These are phyloP conservation scores for Tinea semifulvella DNA, from an alignment of 2,888 invertebrate species.

Conservation along the genomic window DNA sequence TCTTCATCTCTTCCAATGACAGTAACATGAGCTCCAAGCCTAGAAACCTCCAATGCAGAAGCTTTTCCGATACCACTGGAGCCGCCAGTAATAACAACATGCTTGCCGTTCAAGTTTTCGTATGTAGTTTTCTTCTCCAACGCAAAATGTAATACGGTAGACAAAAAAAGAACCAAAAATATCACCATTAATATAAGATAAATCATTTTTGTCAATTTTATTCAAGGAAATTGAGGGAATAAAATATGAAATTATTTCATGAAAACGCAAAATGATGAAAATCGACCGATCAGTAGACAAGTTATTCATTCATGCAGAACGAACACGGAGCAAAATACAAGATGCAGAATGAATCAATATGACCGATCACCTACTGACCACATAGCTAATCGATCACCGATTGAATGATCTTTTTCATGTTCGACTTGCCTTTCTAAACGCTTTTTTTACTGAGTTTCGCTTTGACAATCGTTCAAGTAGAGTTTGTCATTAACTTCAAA, in stretches of 20 bases:
- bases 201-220: constrained; percentile 4
- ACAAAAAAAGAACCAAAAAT: neutral
- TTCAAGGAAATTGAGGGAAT: neutral
- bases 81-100: constrained; percentile 88
- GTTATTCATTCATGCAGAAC: too few species aligned
- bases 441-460: too few species aligned
- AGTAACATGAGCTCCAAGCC: constrained; percentile 88
- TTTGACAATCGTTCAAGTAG: too few species aligned
- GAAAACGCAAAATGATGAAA: too few species aligned
- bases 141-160: constrained; percentile 21
- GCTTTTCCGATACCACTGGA: constrained; percentile 95
- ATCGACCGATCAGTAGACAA: too few species aligned
- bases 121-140: constrained; percentile 38
- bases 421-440: too few species aligned
- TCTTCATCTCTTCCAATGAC: constrained; percentile 84
- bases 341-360: too few species aligned
- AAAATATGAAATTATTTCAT: neutral
- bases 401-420: too few species aligned
- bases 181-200: constrained; percentile 5
- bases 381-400: too few species aligned
- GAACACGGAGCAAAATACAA: too few species aligned
- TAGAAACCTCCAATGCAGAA: constrained; percentile 79
- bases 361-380: too few species aligned
- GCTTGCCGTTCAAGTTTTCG: constrained; percentile 53
- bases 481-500: too few species aligned